Evolutionary conservation across 2,888 invertebrate species (phyloP).

Genomic region (Tanytarsus gracilentus): DNA sequence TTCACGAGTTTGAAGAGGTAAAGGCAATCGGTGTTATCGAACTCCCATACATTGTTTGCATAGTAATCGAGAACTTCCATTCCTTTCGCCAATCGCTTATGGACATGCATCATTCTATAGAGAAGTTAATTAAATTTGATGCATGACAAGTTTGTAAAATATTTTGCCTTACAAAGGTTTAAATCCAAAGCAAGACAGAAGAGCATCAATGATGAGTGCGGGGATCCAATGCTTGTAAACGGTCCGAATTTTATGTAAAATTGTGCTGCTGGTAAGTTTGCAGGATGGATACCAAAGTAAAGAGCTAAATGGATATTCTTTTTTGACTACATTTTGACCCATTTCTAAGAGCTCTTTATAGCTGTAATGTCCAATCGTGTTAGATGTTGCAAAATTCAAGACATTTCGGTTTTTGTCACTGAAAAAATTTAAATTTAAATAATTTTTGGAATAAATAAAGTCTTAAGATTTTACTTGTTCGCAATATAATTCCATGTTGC

Average conservation of each 20-base stretch:
- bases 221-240: slow-evolving; percentile 89
- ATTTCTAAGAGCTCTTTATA: no score
- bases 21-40: slow-evolving; percentile 59
- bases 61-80: slow-evolving; percentile 87
- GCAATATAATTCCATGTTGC: slow-evolving; percentile 57
- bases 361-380: no score
- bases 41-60: slow-evolving; percentile 86
- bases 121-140: slow-evolving; percentile 17
- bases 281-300: no score
- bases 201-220: slow-evolving; percentile 71
- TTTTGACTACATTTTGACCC: no score
- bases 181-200: slow-evolving; percentile 70
- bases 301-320: no score
- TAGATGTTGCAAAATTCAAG: no score
- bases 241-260: no score
- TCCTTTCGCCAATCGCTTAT: slow-evolving; percentile 72
- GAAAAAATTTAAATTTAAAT: no score
- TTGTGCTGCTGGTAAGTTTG: no score
- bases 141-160: slow-evolving; percentile 3
- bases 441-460: no score
- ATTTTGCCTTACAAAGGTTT: slow-evolving; percentile 72
- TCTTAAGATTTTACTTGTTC: slow-evolving; percentile 48
- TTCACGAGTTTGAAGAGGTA: slow-evolving; percentile 53
- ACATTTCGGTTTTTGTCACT: no score
- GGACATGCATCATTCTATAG: slow-evolving; percentile 68